phyloP scores from a whole-genome alignment of 2,888 invertebrate species.

The Tryphoninae sp. region DNA sequence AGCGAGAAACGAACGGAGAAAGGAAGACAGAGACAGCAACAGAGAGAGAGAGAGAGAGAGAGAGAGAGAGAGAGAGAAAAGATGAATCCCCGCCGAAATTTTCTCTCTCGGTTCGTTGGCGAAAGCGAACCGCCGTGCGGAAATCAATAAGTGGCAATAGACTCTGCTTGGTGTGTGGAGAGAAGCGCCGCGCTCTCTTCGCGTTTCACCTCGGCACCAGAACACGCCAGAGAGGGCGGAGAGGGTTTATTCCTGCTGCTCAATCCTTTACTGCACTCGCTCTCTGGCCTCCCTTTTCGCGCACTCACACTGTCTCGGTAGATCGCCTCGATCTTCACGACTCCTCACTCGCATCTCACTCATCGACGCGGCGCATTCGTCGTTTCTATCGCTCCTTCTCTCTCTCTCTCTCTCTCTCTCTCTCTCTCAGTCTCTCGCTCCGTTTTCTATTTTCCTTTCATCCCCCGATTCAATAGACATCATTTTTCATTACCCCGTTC shows the following conservation, averaged over 20 bases:
- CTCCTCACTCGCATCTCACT: constrained; percentile 24
- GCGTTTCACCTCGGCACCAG: constrained; percentile 54
- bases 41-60: background rate
- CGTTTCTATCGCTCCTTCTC: constrained; percentile 28
- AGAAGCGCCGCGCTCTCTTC: constrained; percentile 56
- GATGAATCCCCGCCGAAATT: constrained; percentile 55
- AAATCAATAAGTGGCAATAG: constrained; percentile 77
- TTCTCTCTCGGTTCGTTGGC: constrained; percentile 66
- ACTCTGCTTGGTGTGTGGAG: constrained; percentile 62
- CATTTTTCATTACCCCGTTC: background rate
- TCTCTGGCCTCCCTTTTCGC: constrained; percentile 28
- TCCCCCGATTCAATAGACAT: background rate
- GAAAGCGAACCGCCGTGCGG: constrained; percentile 68
- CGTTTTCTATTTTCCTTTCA: constrained; percentile 2
- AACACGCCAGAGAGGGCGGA: constrained; percentile 31
- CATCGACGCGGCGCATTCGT: constrained; percentile 35
- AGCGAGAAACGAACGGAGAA: constrained; percentile 1
- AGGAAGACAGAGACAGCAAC: too few relatives aligned
- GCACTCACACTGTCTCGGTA: constrained; percentile 20
- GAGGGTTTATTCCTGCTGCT: constrained; percentile 49
- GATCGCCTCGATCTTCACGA: background rate
- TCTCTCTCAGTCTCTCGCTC: constrained; percentile 30
- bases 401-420: constrained; percentile 8
- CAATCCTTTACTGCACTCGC: constrained; percentile 20
- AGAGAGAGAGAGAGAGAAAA: background rate